These are phyloP conservation scores for Pelecanoides urinatrix DNA, from an alignment of 2,113 vertebrate species.

Conservation along the genomic window DNA sequence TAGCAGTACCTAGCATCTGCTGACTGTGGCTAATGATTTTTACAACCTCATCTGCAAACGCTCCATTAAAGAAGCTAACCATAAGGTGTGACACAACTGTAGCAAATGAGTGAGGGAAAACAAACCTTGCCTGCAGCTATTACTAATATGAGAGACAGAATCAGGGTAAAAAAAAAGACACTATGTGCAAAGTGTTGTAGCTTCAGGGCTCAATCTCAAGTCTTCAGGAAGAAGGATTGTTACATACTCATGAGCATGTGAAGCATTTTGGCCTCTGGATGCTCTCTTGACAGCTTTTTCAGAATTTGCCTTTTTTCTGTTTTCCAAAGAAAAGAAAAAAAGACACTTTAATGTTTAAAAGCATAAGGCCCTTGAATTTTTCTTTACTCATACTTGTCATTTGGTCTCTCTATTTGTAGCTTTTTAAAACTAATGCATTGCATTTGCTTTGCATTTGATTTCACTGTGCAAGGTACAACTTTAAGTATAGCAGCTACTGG, in stretches of 20 bases:
- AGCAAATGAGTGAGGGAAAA: not conserved
- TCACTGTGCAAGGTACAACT: not conserved
- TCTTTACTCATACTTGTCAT: not conserved
- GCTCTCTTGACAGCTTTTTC: not conserved
- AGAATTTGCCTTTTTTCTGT: not conserved
- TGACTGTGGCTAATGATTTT: slow-evolving; percentile 36
- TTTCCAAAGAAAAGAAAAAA: not conserved
- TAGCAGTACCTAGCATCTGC: slow-evolving; percentile 28
- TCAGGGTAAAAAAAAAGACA: not conserved
- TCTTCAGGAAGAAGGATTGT: not conserved
- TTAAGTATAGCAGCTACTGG: not conserved
- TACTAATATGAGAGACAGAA: not conserved
- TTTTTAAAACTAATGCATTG: not conserved
- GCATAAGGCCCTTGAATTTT: not conserved
- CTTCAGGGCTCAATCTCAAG: not conserved
- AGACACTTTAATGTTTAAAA: not conserved
- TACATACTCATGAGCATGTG: not conserved
- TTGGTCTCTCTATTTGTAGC: not conserved
- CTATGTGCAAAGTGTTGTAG: not conserved
- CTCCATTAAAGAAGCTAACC: slow-evolving; percentile 49
- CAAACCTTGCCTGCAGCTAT: not conserved
- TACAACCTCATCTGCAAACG: slow-evolving; percentile 49
- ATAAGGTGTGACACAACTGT: not conserved
- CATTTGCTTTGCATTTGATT: not conserved
- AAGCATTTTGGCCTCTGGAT: not conserved